Base-by-base conservation (phyloP, 2,113 vertebrate genomes). In the Archilochus colubris region DNA sequence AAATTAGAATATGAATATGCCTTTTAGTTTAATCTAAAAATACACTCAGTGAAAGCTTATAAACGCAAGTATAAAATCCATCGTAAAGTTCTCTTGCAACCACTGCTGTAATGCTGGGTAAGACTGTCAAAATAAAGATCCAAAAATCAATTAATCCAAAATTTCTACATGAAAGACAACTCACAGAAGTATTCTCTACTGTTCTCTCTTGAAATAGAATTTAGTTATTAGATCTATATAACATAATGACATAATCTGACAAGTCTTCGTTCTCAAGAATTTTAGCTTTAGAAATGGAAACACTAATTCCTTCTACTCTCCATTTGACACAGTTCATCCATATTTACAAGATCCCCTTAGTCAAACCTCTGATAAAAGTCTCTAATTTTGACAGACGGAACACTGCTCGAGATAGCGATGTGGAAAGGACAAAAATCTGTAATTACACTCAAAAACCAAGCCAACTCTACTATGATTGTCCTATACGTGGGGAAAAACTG, bases 51-150 rank as follows among this genome's bases (percentile, higher is more conserved):
- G 46, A 66, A 86, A 76, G 43, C 27, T 58, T 51, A 75, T 46
- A 27, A 12, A 17, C 21, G 50, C 18, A 77, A 73, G 33, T 43
- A 22, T 51, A 63, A 91, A 94, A 79, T 7, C 7, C 44, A 40
- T 0, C 0, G 55, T 50, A 57, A 63, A 63, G 11, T 38, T 53
- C 86, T 78, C 79, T 80, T 77, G 36, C 59, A 86, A 55, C 54
- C 15, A 70, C 22, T 86, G 51, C 72, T 76, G 16, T 76, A 68
- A 64, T 67, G 33, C n/a, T 66, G 24, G 27, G 36, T 74, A 85
- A 90, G 53, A 76, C 15, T 93, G 78, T 76, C 91, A 87, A 95
- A 95, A 93, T 50, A 75, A 85, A 85, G 74, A 91, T 82, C 24
- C 58, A 15, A 72, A 72, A 79, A 89, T 19, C 30, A 89, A 69